These are phyloP conservation scores for Ischnus inquisitorius DNA, from an alignment of 2,888 invertebrate genomes.

Conservation along the genomic window DNA sequence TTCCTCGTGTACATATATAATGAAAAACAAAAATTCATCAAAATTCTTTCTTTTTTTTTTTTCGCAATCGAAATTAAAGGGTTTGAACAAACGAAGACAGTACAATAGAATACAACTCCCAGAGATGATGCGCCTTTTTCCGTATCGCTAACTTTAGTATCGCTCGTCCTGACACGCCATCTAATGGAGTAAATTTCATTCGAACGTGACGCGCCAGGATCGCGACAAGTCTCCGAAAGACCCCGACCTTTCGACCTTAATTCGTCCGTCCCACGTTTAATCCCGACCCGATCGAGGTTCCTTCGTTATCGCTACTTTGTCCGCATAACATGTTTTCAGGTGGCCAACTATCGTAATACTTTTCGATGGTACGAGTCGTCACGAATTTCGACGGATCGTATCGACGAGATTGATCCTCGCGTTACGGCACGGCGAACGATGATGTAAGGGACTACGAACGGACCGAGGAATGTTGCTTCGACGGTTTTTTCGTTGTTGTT, in stretches of 20 bases:
- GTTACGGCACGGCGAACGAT: not conserved
- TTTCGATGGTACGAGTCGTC: not conserved
- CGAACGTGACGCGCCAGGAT: constrained; percentile 34
- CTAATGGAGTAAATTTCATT: constrained; percentile 19
- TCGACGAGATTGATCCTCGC: not conserved
- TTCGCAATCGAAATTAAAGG: too few relatives aligned
- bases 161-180: constrained; percentile 45
- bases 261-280: not conserved
- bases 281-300: not conserved
- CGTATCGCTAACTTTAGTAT: too few relatives aligned
- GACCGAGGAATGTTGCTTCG: not conserved
- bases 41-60: too few relatives aligned
- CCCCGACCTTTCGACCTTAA: constrained; percentile 10
- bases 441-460: not conserved
- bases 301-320: not conserved
- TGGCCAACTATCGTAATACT: not conserved
- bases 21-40: constrained; percentile 1
- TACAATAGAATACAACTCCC: too few relatives aligned
- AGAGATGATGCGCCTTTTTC: too few relatives aligned
- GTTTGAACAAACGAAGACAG: too few relatives aligned
- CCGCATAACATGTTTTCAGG: not conserved
- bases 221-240: constrained; percentile 16
- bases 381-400: not conserved
- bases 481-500: not conserved
- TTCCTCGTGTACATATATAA: constrained; percentile 43